Evolutionary conservation across 2,888 invertebrate genomes (phyloP).

Genomic region (Hypena proboscidalis): DNA sequence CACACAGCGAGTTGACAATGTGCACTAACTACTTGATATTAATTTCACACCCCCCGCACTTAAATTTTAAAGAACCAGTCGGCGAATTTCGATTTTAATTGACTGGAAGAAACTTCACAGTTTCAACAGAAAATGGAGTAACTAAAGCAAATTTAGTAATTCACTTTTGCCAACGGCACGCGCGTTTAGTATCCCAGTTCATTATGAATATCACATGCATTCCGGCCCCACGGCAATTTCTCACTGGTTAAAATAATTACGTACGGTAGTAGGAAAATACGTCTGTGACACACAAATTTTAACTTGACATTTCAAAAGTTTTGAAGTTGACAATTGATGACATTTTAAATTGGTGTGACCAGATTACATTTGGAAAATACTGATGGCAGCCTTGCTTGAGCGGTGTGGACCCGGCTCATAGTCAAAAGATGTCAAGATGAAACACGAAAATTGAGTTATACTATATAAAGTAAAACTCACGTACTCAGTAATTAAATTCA

Average conservation of each 20-base stretch:
- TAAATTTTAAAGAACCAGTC: conserved; percentile 15
- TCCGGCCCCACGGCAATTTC: conserved; percentile 33
- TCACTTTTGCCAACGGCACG: conserved; percentile 35
- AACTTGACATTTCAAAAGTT: conserved; percentile 7
- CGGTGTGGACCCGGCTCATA: no score
- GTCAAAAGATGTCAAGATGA: no score
- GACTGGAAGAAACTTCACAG: conserved; percentile 23
- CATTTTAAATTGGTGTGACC: no score
- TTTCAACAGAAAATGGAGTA: conserved; percentile 15
- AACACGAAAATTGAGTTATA: no score
- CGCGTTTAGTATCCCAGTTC: conserved; percentile 26
- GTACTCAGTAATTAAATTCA: no score
- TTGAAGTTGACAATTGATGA: conserved; percentile 1
- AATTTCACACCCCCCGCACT: conserved; percentile 31
- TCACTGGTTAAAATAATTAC: conserved; percentile 32
- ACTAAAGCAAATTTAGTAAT: conserved; percentile 15
- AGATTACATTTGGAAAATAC: no score
- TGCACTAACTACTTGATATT: conserved; percentile 35
- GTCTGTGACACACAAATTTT: no score
- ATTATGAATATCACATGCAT: conserved; percentile 16
- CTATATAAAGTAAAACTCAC: no score
- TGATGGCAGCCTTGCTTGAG: no score
- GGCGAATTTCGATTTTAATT: conserved; percentile 20
- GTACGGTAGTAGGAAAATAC: no score
- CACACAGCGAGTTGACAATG: conserved; percentile 18